These are phyloP conservation scores for Neocrepidodera transversa DNA, from an alignment of 2,888 invertebrate genomes.

Conservation along the genomic window DNA sequence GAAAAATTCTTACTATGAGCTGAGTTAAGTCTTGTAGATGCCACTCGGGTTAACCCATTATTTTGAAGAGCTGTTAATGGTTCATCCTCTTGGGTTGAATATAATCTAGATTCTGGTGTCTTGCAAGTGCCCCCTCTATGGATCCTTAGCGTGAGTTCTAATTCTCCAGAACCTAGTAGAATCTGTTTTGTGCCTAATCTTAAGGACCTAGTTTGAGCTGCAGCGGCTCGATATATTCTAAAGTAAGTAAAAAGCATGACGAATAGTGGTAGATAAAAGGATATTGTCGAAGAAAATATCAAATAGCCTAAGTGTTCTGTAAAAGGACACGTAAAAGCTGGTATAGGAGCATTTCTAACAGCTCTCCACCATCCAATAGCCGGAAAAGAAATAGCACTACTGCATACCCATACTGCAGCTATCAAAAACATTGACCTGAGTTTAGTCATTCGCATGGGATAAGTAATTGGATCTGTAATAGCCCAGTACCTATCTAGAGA, in stretches of 20 bases:
- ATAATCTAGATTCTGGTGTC: constrained; percentile 56
- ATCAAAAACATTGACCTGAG: constrained; percentile 87
- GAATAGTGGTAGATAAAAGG: constrained; percentile 94
- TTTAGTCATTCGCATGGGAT: constrained; percentile 93
- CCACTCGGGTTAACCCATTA: constrained; percentile 75
- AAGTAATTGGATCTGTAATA: constrained; percentile 97
- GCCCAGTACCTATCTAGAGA: constrained; percentile 98
- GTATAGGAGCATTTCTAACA: constrained; percentile 80
- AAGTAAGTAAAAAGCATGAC: constrained; percentile 99
- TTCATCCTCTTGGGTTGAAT: constrained; percentile 75
- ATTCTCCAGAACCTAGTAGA: constrained; percentile 82
- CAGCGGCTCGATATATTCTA: constrained; percentile 93
- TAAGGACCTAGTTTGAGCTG: constrained; percentile 88
- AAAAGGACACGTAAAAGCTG: constrained; percentile 89
- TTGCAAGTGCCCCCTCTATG: constrained; percentile 88
- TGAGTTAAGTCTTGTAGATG: constrained; percentile 69
- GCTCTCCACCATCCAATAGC: constrained; percentile 97
- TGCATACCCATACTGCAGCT: constrained; percentile 95
- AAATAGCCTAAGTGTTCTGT: constrained; percentile 96
- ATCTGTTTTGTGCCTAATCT: constrained; percentile 92
- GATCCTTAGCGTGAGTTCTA: constrained; percentile 88
- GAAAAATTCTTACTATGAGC: constrained; percentile 85
- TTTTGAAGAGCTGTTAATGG: constrained; percentile 79
- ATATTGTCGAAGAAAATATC: constrained; percentile 96
- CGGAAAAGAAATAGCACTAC: constrained; percentile 96